A percentile compares a stretch with the other conserved stretches of the same genome.
Conservation (phyloP, 37 sponge, comb jelly and placozoan genomes). For the Geodia barretti region DNA sequence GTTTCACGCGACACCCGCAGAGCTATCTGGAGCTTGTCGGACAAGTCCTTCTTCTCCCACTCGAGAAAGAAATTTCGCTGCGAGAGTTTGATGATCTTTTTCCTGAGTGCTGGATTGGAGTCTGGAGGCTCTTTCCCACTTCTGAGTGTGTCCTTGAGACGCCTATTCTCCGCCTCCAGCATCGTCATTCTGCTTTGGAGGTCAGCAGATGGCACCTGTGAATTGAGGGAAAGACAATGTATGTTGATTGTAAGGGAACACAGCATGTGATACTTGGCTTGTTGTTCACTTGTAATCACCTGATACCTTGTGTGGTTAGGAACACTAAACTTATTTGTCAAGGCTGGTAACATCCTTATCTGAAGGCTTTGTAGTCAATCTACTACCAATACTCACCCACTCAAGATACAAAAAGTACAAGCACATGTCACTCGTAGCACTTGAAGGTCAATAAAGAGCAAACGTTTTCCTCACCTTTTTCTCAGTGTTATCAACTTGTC, state of each 20-base stretch:
- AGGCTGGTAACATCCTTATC: background rate
- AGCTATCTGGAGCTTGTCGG: conserved; percentile 11
- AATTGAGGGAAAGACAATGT: too few species aligned
- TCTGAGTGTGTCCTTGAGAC: background rate
- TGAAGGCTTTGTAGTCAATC: background rate
- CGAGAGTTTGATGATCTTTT: conserved; percentile 38
- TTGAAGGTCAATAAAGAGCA: too few species aligned
- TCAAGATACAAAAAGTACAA: too few species aligned
- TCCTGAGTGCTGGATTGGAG: conserved; percentile 15
- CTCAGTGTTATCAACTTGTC: background rate
- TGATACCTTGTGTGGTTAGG: too few species aligned
- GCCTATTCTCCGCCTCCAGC: conserved; percentile 20
- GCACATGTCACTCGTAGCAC: too few species aligned
- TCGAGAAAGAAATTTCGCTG: conserved; percentile 43
- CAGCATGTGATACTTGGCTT: too few species aligned
- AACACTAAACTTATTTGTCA: background rate
- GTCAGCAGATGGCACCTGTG: background rate
- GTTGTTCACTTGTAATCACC: too few species aligned
- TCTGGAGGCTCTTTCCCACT: background rate
- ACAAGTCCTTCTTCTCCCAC: conserved; percentile 28
- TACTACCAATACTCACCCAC: background rate
- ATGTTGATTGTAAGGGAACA: too few species aligned
- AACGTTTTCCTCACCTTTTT: background rate
- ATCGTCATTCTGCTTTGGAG: background rate
- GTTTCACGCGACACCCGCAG: conserved; percentile 29